phyloP scores from a whole-genome alignment of 2,113 vertebrate species.

The Psophia crepitans region DNA sequence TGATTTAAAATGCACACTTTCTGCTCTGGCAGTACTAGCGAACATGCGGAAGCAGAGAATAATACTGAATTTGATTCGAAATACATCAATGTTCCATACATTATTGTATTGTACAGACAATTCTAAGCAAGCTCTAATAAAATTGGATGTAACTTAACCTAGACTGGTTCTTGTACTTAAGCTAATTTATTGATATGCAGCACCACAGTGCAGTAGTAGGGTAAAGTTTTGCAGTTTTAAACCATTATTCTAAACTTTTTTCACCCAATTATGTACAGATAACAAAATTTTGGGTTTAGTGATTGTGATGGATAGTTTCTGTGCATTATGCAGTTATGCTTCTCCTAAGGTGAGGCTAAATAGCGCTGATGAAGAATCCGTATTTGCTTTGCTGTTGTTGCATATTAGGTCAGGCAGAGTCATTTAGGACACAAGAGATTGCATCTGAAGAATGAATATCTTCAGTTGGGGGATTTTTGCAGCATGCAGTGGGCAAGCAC shows the following conservation, averaged over 20 bases:
- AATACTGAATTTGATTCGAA: not conserved
- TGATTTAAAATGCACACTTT: not conserved
- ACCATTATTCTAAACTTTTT: not conserved
- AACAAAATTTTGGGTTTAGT: not conserved
- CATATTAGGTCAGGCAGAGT: not conserved
- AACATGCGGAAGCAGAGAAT: not conserved
- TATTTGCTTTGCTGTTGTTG: not conserved
- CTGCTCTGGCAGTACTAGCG: not conserved
- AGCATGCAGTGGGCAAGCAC: not conserved
- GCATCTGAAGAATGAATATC: not conserved
- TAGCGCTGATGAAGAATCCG: not conserved
- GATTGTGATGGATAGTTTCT: not conserved
- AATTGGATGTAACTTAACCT: not conserved
- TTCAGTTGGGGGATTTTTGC: not conserved
- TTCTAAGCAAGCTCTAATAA: not conserved
- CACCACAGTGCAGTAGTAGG: not conserved
- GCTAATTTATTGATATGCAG: not conserved
- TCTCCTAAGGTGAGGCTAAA: not conserved
- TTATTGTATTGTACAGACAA: not conserved
- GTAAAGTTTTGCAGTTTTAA: not conserved
- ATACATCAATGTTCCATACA: not conserved
- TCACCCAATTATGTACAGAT: not conserved
- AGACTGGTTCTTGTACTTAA: not conserved
- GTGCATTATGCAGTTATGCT: accelerated
- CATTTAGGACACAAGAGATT: not conserved